These are phyloP conservation scores for Orussus abietinus DNA, from an alignment of 1,140 invertebrate species.

Conservation along the genomic window DNA sequence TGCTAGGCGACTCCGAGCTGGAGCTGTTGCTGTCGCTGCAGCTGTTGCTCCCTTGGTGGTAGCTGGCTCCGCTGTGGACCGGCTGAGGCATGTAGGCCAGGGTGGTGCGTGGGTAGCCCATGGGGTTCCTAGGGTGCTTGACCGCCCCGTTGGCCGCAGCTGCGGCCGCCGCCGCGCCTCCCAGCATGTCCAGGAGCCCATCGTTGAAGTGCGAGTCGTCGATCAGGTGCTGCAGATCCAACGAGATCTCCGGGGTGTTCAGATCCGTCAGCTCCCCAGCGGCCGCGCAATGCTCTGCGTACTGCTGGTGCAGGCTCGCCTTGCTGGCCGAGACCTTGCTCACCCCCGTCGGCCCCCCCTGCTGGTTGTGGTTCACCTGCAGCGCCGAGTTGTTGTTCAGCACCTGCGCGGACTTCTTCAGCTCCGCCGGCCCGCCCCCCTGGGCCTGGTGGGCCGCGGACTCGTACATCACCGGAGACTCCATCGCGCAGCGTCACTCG, in stretches of 20 bases:
- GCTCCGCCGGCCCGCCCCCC: constrained; percentile 29
- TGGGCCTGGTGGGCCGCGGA: constrained; percentile 46
- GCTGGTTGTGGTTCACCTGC: constrained; percentile 47
- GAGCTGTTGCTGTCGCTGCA: constrained; percentile 55
- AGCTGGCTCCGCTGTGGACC: constrained; percentile 76
- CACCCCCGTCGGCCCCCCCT: constrained; percentile 39
- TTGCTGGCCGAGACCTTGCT: constrained; percentile 51
- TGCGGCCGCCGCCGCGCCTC: constrained; percentile 52
- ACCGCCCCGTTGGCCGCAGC: constrained; percentile 48
- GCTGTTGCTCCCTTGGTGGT: constrained; percentile 57
- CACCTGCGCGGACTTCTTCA: constrained; percentile 42
- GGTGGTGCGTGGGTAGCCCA: constrained; percentile 61
- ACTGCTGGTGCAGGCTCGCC: constrained; percentile 58
- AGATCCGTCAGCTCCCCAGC: constrained; percentile 76
- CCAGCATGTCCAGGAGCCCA: constrained; percentile 73
- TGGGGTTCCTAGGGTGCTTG: constrained; percentile 46
- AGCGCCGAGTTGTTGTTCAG: constrained; percentile 41
- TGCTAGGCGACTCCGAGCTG: constrained; percentile 62
- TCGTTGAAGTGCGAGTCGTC: constrained; percentile 83
- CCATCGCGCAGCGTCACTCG: constrained; percentile 48
- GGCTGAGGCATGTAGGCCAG: constrained; percentile 87
- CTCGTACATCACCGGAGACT: constrained; percentile 52
- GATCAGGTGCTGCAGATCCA: constrained; percentile 84
- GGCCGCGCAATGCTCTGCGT: constrained; percentile 58
- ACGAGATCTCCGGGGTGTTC: constrained; percentile 81